Evolutionary conservation across 2,888 invertebrate genomes (phyloP).

Genomic region (Acleris emargana): DNA sequence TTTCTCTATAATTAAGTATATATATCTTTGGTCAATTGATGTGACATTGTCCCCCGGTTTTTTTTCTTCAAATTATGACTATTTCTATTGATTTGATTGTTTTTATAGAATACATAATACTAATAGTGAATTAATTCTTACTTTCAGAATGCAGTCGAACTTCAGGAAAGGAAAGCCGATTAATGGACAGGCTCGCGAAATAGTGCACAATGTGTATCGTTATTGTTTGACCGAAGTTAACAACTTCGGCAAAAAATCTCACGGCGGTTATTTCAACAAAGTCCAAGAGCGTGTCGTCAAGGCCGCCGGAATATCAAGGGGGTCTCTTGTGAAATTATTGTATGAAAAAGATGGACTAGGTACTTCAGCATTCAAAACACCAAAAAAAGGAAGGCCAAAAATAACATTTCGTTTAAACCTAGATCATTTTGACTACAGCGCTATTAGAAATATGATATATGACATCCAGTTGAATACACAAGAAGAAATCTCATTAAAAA

Average conservation of each 20-base stretch:
- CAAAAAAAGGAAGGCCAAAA: neutral
- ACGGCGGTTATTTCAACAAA: neutral
- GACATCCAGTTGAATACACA: neutral
- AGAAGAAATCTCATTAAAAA: neutral
- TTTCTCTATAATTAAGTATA: too few species aligned
- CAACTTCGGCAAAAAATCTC: neutral
- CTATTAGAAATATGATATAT: slow-evolving; percentile 1
- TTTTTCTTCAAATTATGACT: too few species aligned
- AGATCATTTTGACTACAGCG: neutral
- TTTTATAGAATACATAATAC: too few species aligned
- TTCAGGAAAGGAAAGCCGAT: neutral
- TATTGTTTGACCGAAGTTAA: neutral
- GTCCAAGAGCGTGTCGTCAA: neutral
- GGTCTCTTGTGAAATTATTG: neutral
- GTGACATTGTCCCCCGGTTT: too few species aligned
- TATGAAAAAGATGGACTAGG: neutral
- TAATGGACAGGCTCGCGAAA: neutral
- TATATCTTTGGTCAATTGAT: too few species aligned
- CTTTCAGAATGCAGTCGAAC: neutral
- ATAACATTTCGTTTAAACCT: neutral
- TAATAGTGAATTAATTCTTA: neutral
- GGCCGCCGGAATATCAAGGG: neutral
- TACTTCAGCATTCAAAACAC: neutral
- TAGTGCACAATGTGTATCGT: neutral
- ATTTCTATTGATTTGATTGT: too few species aligned